Base-by-base conservation (phyloP, 1,140 invertebrate species). In the Lerema accius region DNA sequence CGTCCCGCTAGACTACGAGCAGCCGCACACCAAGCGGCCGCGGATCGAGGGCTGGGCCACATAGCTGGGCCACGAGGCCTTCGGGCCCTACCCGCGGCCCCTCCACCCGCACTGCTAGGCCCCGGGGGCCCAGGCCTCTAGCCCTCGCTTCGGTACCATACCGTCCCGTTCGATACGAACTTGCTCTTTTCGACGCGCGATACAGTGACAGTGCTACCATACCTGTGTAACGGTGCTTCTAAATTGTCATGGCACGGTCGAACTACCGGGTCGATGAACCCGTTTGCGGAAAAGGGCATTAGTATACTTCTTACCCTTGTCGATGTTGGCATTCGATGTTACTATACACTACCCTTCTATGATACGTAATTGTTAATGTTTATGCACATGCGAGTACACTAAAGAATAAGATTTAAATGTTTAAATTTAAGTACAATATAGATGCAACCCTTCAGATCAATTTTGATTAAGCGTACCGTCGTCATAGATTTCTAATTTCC, bases 1-100 rank as follows among this genome's bases (percentile, higher is more conserved):
- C 35, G 92, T 92, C 43, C 92, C 92, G 56, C 91, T 92, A 50
- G 96, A 97, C 77, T 97, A 97, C 82, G 96, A 97, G 82, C 93
- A 94, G 82, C 95, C 95, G 51, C 93, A 96, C 78, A 94, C 94
- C 81, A 97, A 97, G 91, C 93, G 95, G 81, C 93, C 95, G 65
- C 94, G 96, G 82, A 94, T 97, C 82, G 96, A 97, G 79, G 94
- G 94, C 67, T 97, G 96, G 96, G 93, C 95, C 80, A 96, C 96
- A 94, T 97, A 96, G 93, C 93, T 92, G 83, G 84, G 84, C 83
- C 79, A 80, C 55, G 88, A 89, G 83, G 86, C 90, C 89, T 91
- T 88, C 84, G 88, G 86, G 53, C 79, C 84, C 62, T 87, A 88
- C 73, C 84, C 84, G 77, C 85, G 82, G 86, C 86, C 83, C 67